Percentiles rank a stretch among this genome's conserved stretches.
Evolutionary conservation across 2,888 invertebrate species (phyloP).

Genomic region (Augochlorella aurata): DNA sequence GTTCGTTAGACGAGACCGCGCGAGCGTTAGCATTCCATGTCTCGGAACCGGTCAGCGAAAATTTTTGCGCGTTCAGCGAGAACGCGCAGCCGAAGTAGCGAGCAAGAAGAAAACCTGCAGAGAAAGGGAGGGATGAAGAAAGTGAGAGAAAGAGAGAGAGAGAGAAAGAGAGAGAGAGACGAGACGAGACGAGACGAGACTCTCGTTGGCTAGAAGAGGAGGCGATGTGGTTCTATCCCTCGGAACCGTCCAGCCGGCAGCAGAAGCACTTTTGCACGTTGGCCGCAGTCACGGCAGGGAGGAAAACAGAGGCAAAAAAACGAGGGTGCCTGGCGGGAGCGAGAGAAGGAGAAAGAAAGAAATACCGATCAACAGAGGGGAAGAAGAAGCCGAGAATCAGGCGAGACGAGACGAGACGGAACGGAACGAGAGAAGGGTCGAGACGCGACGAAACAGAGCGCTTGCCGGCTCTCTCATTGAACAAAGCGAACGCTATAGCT

Average conservation of each 20-base stretch:
- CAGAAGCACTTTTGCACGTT: slow-evolving; percentile 46
- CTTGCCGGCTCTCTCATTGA: slow-evolving; percentile 11
- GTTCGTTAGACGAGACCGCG: slow-evolving; percentile 33
- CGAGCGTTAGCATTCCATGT: slow-evolving; percentile 39
- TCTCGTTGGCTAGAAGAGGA: slow-evolving; percentile 43
- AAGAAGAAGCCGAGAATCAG: slow-evolving; percentile 17
- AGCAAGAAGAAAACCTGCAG: neutral
- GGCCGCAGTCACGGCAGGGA: slow-evolving; percentile 14
- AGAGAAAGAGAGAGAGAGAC: neutral
- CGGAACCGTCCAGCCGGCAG: slow-evolving; percentile 31
- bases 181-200: neutral
- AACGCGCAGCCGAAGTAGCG: slow-evolving; percentile 14
- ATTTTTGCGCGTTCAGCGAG: slow-evolving; percentile 46
- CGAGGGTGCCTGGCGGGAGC: slow-evolving; percentile 7
- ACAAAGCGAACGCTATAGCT: neutral
- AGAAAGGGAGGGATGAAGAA: neutral
- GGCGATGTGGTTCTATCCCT: slow-evolving; percentile 41
- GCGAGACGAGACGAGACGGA: slow-evolving; percentile 30
- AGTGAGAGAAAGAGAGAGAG: neutral
- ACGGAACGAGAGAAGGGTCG: neutral
- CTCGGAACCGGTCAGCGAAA: slow-evolving; percentile 51
- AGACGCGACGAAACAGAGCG: slow-evolving; percentile 36
- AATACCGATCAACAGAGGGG: neutral
- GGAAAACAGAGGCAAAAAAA: slow-evolving; percentile 23
- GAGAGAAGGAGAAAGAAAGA: no score